Percentiles rank a stretch among this genome's conserved stretches.
phyloP scores from a whole-genome alignment of 2,888 invertebrate genomes.

The Xestobium rufovillosum region DNA sequence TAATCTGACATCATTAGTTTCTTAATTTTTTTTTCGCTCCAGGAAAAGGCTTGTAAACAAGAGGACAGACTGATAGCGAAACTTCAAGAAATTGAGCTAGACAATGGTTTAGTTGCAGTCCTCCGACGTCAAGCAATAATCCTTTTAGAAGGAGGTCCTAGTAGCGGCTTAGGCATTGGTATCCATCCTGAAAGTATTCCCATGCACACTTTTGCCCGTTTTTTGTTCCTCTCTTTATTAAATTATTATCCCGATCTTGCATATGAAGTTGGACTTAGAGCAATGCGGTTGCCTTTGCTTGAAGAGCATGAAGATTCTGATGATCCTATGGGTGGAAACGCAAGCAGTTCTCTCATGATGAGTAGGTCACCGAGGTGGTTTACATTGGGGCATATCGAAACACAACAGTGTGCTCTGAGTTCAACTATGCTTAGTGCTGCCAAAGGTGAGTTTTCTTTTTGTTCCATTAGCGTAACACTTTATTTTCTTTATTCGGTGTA shows the following conservation, averaged over 20 bases:
- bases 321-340: constrained; percentile 48
- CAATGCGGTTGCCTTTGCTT: constrained; percentile 71
- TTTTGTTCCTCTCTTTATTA: constrained; percentile 68
- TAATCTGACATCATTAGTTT: too few species aligned
- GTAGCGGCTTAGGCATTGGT: constrained; percentile 65
- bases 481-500: too few species aligned
- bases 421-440: constrained; percentile 68
- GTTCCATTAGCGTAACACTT: too few species aligned
- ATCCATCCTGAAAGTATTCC: constrained; percentile 77
- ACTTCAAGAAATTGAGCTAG: constrained; percentile 69
- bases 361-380: constrained; percentile 67
- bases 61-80: constrained; percentile 71
- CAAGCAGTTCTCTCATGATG: constrained; percentile 47
- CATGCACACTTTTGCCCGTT: constrained; percentile 77
- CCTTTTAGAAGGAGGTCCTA: constrained; percentile 68
- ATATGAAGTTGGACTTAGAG: constrained; percentile 68
- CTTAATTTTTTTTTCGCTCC: too few species aligned
- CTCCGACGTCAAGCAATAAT: constrained; percentile 61
- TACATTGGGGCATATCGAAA: constrained; percentile 71
- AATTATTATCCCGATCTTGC: constrained; percentile 71
- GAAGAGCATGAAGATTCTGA: constrained; percentile 63
- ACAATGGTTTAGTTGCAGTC: constrained; percentile 61
- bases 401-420: constrained; percentile 71
- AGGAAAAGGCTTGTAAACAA: constrained; percentile 62
- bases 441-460: constrained; percentile 45